Base-by-base conservation (phyloP, 92 coral and sea anemone species). In the Porites lobata region DNA sequence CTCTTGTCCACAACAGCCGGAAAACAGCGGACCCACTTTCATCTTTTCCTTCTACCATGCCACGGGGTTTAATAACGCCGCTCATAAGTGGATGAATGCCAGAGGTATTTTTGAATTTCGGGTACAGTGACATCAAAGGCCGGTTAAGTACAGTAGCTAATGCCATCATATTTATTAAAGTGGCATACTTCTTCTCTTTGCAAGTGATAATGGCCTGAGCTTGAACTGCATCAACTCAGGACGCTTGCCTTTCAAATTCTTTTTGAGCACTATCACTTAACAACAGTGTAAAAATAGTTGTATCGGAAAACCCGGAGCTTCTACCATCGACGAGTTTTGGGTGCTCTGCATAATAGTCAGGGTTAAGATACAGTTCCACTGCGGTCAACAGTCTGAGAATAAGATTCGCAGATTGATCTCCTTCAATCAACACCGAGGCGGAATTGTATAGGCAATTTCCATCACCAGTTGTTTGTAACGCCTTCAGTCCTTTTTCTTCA, bases 181-280 rank as follows among this genome's bases (percentile, higher is more conserved):
- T 80, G 85, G 17, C 85, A 64, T 14, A 80, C 22, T 57, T 80
- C 57, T 26, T 64, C 85, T 80, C 85, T 64, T 64, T 80, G 75
- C 72, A 80, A 80, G 75, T 80, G 85, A 64, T 64, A 26, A 80
- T 18, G 32, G 85, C 85, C 75, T 64, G 76, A 80, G 85, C 85
- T 80, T 80, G 85, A 69, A 80, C 85, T 80, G 85, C 85, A 65
- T 80, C 85, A 65, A 80, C 64, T 64, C 85, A 61, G 84, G 84
- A 79, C 18, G 59, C 85, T 26, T 80, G 75, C 75, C 57, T 24
- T 64, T 80, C 85, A 80, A 80, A 80, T 26, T 80, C 65, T 80
- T 80, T 65, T 65, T 80, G 85, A 80, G 85, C 85, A 80, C 75
- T 19, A 32, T 80, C 85, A 64, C 85, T 80, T 80, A 64, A 63